Evolutionary conservation across 2,113 vertebrate species (phyloP), one percentile per base, ranked within the genome.

Genomic region (Silurus meridionalis): DNA sequence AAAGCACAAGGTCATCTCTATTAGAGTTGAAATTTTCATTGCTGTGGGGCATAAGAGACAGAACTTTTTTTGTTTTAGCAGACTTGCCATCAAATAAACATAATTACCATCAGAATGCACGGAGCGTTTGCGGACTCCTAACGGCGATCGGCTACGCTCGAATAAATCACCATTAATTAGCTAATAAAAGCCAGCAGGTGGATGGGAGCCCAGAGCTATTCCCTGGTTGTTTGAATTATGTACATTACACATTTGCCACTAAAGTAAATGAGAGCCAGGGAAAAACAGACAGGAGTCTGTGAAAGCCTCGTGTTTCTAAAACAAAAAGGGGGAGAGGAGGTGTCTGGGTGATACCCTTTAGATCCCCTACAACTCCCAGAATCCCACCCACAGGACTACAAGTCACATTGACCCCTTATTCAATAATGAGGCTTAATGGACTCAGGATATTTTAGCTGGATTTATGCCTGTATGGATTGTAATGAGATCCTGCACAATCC

Each of bases 111-210:
- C 95, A 96, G 94, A 96, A 98, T 97, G 97, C 96, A 95, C 95
- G 90, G 89, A 94, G 92, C 89, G 89, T 95, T 94, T 94, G 85
- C 90, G 92, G 94, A 95, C 95, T 98, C 96, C 97, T 97, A 93
- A 96, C 96, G 96, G 96, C 96, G 96, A 94, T 96, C 93, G 91
- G 93, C 93, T 95, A 94, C 93, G 94, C 94, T 97, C 95, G 96
- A 97, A 98, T 97, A 98, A 97, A 97, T 97, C 96, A 97, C 95
- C 96, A 96, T 97, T 98, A 97, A 98, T 98, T 98, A 97, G 95
- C 94, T 98, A 97, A 97, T 97, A 97, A 96, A 97, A 97, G 95
- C 95, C 94, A 98, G 96, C 96, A 98, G 96, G 97, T 97, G 96
- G 95, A 97, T 98, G 91, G 91, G 93, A 95, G 96, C 96, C 95